These are phyloP conservation scores for Synanthedon myopaeformis DNA, from an alignment of 2,888 invertebrate species.

Conservation along the genomic window DNA sequence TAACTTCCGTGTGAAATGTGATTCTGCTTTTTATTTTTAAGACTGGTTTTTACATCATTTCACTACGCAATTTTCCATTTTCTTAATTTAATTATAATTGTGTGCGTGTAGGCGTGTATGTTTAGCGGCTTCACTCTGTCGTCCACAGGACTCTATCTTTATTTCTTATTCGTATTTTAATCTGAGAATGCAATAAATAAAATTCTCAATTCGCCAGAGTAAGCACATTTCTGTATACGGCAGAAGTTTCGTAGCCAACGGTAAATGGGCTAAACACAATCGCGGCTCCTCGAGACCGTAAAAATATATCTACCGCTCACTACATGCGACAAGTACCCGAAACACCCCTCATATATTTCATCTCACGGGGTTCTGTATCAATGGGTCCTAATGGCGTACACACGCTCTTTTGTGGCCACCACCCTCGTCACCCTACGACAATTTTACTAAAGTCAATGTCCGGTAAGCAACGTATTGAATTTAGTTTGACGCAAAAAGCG, in stretches of 20 bases:
- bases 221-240: not conserved
- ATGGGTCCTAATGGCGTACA: slow-evolving; percentile 51
- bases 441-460: slow-evolving; percentile 28
- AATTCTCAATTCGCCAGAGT: not conserved
- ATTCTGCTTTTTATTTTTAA: too few species aligned
- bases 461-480: slow-evolving; percentile 29
- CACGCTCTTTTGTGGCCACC: slow-evolving; percentile 30
- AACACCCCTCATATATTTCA: slow-evolving; percentile 36
- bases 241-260: not conserved
- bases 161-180: too few species aligned
- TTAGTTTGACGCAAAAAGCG: slow-evolving; percentile 9
- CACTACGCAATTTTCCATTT: too few species aligned
- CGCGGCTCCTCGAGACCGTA: not conserved
- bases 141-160: too few species aligned
- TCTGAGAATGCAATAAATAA: too few species aligned
- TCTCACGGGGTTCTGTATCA: slow-evolving; percentile 41
- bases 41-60: too few species aligned
- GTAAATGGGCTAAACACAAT: slow-evolving; percentile 5
- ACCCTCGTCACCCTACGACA: slow-evolving; percentile 16
- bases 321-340: slow-evolving; percentile 8
- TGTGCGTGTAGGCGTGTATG: too few species aligned
- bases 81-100: too few species aligned
- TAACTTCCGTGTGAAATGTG: too few species aligned
- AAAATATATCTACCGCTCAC: not conserved
- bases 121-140: too few species aligned